Base-by-base conservation (phyloP, 1,140 invertebrate genomes). In the Zaprionus ornatus region DNA sequence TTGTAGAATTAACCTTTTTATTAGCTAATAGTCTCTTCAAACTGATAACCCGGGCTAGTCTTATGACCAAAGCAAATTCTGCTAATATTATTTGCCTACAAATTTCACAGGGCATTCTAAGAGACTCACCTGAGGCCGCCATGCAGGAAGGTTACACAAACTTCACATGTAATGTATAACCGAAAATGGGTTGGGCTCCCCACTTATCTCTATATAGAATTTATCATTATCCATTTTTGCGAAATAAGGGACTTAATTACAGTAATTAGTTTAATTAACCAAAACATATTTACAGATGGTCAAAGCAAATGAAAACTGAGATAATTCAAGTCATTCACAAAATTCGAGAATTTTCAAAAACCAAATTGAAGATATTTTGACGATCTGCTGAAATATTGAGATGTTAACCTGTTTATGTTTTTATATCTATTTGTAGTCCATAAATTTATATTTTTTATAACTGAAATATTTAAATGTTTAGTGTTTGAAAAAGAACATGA, bases 71-170 rank as follows among this genome's bases (percentile, higher is more conserved):
- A 37, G 19, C 19, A 55, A 25, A 27, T 23, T 3, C 54, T 50
- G 60, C 72, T 83, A 87, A 82, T 67, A 55, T 45, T 63, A 63
- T 37, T 69, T 74, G 56, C 56, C 62, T 60, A 56, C 56, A 21
- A 62, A 71, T 55, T 77, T 79, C 59, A 63, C 83, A 91, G 87
- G 87, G 87, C 55, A 91, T 91, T 48, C 71, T 87, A 42, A 77
- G 87, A 63, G 87, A 91, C 70, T 56, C 71, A 64, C 37, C 71
- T 27, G 78, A 80, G 55, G 77, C 29, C 29, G 68, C 45, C 42
- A 61, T 42, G 23, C 61, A 71, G 66, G 78, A 87, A 45, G 77
- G 54, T 42, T 74, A 70, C 54, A 73, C 68, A 25, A 71, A 75
- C 42, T 65, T 64, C 57, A 66, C 69, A 68, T 74, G 80, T 87